Conservation (phyloP, 2,113 vertebrate species). For the Thunnus thynnus region DNA sequence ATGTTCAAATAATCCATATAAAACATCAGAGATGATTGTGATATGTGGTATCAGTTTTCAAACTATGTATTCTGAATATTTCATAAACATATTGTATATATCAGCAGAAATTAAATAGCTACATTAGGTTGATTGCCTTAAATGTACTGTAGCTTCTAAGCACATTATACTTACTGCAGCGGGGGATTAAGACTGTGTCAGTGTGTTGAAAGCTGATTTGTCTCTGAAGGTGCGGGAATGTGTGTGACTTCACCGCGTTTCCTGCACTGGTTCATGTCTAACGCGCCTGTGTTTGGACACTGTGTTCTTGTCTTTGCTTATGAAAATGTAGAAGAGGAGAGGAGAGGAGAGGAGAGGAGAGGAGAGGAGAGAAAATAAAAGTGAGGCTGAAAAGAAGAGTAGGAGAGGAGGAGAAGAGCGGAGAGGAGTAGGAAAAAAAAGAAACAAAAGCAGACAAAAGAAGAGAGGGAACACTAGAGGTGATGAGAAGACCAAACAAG, state of each 20-base stretch:
- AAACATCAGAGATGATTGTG: neutral
- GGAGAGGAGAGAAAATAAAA: neutral
- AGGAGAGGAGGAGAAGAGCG: too few relatives aligned
- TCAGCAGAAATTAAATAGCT: neutral
- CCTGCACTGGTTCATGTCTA: constrained; percentile 64
- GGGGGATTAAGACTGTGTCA: constrained; percentile 40
- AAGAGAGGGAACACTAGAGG: constrained; percentile 30
- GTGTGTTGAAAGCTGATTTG: constrained; percentile 50
- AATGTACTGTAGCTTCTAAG: constrained; percentile 33
- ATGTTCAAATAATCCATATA: neutral
- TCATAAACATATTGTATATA: neutral
- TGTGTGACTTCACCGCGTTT: constrained; percentile 59
- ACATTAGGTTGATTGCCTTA: constrained; percentile 45
- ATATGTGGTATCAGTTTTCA: neutral
- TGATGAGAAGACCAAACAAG: constrained; percentile 66
- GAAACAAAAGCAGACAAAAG: constrained; percentile 36
- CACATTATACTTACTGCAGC: neutral
- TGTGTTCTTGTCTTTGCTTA: constrained; percentile 35
- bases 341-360: neutral
- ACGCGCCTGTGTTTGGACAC: constrained; percentile 55
- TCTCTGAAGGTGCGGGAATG: constrained; percentile 54
- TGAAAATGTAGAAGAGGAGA: constrained; percentile 12
- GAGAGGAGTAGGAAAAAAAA: neutral
- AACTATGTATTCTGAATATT: neutral
- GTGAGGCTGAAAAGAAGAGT: neutral